Evolutionary conservation across 2,113 vertebrate species (phyloP), one percentile per base, ranked within the genome.

Genomic region (Hoplias malabaricus): DNA sequence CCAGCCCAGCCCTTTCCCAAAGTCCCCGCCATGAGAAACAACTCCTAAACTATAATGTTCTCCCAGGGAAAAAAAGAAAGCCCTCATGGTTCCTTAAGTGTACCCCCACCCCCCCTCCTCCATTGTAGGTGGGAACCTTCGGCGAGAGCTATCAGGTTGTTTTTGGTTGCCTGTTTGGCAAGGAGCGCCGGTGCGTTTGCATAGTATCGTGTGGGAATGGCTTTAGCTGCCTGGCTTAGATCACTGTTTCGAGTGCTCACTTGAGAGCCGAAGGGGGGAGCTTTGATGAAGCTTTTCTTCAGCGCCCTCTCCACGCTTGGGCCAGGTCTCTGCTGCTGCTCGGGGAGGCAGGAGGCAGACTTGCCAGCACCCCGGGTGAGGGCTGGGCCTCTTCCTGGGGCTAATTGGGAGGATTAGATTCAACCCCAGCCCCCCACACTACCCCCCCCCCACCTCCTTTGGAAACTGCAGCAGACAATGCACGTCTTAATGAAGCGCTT

Each of bases 401-500:
- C 43, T 78, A 66, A 78, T 75, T 81, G 79, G 23, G 42, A 75
- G 40, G 69, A 78, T 71, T 67, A 40, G 50, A 65, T 50, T 65
- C 31, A 69, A 57, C 56, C 36, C 40, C 62, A 42, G 62, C 25
- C 70, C 73, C 2, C 54, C 48, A n/a, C 48, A 3, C 48, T 6
- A 53, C 8, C 48, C 43, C 46, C n/a, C 33, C 5, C 21, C 31
- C 21, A 40, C 68, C 40, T 4, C 42, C 21, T 53, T 53, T 53
- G 48, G 48, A 53, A 57, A 36, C 10, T 16, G 46, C 62, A 56
- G 62, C 61, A 66, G 83, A 75, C 79, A 86, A 86, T 19, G 79
- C 87, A 83, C 82, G 89, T 33, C 46, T 84, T 78, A 84, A 86
- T 83, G 77, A 83, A 80, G 68, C 82, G 77, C 83, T 86, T 70